Evolutionary conservation across 2,113 vertebrate genomes (phyloP), one percentile per base, ranked within the genome.

Genomic region (Prinia subflava): DNA sequence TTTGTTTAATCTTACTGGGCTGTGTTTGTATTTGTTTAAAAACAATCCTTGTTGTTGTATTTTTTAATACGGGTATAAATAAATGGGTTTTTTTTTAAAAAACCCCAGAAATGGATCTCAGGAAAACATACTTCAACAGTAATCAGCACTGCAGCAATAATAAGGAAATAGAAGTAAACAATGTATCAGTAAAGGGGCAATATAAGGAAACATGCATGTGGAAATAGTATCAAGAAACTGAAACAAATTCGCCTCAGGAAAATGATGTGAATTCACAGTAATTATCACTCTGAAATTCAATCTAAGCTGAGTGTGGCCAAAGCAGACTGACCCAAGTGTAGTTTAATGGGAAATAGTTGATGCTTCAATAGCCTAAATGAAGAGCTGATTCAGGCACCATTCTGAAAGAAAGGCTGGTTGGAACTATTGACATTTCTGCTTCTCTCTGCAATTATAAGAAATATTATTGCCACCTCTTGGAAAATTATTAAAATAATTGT

Each of bases 401-500:
- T 97, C 92, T 65, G 62, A 95, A 92, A 50, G 89, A 90, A 97
- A 87, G 85, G 56, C 83, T 81, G 65, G 88, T 95, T 95, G 92
- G 83, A 96, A 95, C 95, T 85, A 96, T 92, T 97, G 97, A 97
- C 97, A 96, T 96, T 96, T 96, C 92, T 97, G 95, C 92, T 93
- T 97, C 68, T 75, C 75, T 87, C 57, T 74, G 78, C 95, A 97
- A 96, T 97, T 97, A 96, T 53, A 91, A 87, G 91, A 96, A 96
- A 91, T 63, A 56, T 96, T 94, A 94, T 93, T 95, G 88, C 82
- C 76, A 89, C 77, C 89, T 95, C 87, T 90, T 92, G 65, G 56
- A 90, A 94, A 77, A 96, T 95, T 71, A 97, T 97, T 97, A 97
- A 95, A 97, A 95, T 97, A 98, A 98, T 97, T 97, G 91, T 89